Evolutionary conservation across 2,113 vertebrate species (phyloP).

Genomic region (Siphamia tubifer): DNA sequence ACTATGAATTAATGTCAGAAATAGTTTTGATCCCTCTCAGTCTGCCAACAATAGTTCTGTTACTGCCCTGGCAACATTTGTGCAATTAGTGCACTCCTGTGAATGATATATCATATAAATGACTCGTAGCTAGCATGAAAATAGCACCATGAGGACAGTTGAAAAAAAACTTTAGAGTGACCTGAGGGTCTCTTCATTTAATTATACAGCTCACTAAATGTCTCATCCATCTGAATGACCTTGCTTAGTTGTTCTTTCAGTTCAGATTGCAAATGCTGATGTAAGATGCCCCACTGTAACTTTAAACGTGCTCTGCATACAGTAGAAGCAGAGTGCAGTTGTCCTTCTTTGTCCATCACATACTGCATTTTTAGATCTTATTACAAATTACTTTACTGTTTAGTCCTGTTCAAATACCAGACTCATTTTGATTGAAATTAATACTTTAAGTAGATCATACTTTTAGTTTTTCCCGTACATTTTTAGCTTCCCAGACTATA

Average conservation of each 20-base stretch:
- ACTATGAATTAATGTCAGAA: not conserved
- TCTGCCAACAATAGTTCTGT: not conserved
- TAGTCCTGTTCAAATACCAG: too few species aligned
- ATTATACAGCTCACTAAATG: conserved; percentile 65
- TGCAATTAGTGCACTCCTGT: conserved; percentile 46
- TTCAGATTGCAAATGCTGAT: conserved; percentile 49
- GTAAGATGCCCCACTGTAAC: conserved; percentile 21
- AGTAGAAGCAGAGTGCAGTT: not conserved
- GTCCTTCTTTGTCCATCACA: conserved; percentile 1
- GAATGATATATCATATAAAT: conserved; percentile 56
- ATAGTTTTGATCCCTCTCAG: conserved; percentile 10
- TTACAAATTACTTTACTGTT: too few species aligned
- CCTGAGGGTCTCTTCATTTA: conserved; percentile 60
- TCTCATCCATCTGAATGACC: conserved; percentile 66
- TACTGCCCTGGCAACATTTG: conserved; percentile 12
- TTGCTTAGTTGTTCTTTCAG: conserved; percentile 43
- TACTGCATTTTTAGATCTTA: not conserved
- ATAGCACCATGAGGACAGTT: conserved; percentile 46
- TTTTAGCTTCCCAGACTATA: too few species aligned
- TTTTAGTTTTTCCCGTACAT: too few species aligned
- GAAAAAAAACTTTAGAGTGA: conserved; percentile 32
- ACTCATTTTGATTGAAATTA: too few species aligned
- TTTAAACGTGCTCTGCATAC: conserved; percentile 12
- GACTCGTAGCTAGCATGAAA: conserved; percentile 41
- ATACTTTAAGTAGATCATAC: too few species aligned